These are phyloP conservation scores for Lydus trimaculatus DNA, from an alignment of 2,888 invertebrate genomes.

Conservation along the genomic window DNA sequence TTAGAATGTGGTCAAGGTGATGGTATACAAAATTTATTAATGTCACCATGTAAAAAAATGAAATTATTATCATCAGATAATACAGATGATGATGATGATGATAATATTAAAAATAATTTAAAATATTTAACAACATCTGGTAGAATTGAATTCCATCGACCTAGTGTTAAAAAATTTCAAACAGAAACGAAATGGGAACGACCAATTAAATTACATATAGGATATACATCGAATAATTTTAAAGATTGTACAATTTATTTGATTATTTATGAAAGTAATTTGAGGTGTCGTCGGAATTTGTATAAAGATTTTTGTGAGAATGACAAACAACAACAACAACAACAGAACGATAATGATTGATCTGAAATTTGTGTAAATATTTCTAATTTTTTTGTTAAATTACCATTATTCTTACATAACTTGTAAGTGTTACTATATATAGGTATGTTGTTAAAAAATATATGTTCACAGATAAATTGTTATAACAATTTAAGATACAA, in stretches of 20 bases:
- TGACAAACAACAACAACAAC: slow-evolving; percentile 2
- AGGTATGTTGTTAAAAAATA: background rate
- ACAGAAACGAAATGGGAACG: slow-evolving; percentile 66
- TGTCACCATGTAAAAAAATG: slow-evolving; percentile 51
- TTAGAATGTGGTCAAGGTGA: slow-evolving; percentile 48
- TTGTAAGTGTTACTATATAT: background rate
- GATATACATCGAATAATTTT: slow-evolving; percentile 65
- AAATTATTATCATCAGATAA: slow-evolving; percentile 38
- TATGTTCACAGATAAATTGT: slow-evolving; percentile 10
- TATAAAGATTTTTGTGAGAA: slow-evolving; percentile 54
- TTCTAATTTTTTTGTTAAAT: background rate
- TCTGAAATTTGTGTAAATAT: background rate
- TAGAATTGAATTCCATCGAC: slow-evolving; percentile 52
- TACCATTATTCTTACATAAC: background rate
- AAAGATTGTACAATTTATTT: slow-evolving; percentile 69
- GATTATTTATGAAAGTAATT: slow-evolving; percentile 68
- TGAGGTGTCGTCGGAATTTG: slow-evolving; percentile 67
- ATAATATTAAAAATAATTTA: slow-evolving; percentile 35
- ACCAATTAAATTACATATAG: slow-evolving; percentile 69
- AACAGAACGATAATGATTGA: background rate
- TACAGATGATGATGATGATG: slow-evolving; percentile 32
- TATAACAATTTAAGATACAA: slow-evolving; percentile 9
- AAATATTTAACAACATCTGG: slow-evolving; percentile 51
- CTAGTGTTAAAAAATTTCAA: slow-evolving; percentile 56
- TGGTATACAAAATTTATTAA: slow-evolving; percentile 43